These are phyloP conservation scores for Leptodirus hochenwartii DNA, from an alignment of 2,888 invertebrate genomes.

Conservation along the genomic window DNA sequence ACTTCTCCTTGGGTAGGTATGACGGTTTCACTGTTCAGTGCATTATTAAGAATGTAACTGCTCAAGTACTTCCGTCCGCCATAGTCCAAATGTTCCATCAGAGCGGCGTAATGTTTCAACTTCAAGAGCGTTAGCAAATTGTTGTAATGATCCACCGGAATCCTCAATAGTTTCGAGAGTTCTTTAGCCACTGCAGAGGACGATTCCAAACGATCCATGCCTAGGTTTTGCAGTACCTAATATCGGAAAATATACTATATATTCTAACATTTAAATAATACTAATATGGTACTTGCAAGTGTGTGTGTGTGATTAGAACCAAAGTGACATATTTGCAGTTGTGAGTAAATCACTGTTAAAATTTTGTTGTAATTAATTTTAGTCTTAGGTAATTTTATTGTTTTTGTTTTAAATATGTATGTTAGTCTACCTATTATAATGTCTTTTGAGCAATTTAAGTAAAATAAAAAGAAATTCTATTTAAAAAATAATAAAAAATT, in stretches of 20 bases:
- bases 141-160: conserved; percentile 90
- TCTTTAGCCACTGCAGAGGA: conserved; percentile 81
- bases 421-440: no score
- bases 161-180: conserved; percentile 77
- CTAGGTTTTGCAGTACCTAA: conserved; percentile 79
- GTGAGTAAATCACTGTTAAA: no score
- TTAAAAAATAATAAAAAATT: no score
- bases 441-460: no score
- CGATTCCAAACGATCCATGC: conserved; percentile 61
- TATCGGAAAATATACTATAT: no score
- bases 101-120: conserved; percentile 69
- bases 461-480: no score
- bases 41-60: conserved; percentile 75
- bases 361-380: no score
- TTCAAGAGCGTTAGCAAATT: conserved; percentile 75
- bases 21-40: conserved; percentile 73
- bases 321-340: no score
- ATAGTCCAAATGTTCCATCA: conserved; percentile 78
- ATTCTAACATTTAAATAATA: conserved; percentile 14
- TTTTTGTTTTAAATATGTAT: no score
- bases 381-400: no score
- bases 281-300: conserved; percentile 1
- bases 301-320: no score
- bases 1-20: conserved; percentile 81
- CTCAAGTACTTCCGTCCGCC: conserved; percentile 71